phyloP scores from a whole-genome alignment of 2,888 invertebrate genomes.

The Phengaris arion region DNA sequence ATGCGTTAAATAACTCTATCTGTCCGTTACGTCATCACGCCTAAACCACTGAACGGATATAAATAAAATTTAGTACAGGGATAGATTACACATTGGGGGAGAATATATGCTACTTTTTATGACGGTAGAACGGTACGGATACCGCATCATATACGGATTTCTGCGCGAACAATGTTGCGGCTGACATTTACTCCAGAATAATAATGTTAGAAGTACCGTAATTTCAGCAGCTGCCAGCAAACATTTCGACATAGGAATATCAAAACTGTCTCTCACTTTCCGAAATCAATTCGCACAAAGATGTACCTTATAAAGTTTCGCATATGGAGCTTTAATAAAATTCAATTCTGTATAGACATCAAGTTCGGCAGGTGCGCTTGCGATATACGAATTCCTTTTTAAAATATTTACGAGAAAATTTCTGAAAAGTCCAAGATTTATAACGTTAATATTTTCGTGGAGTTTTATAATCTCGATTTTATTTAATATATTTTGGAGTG shows the following conservation, averaged over 20 bases:
- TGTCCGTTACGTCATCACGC: too few species aligned
- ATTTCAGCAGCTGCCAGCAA: background rate
- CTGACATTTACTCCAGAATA: too few species aligned
- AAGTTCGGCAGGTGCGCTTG: conserved; percentile 22
- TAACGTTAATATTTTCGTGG: background rate
- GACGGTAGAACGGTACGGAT: too few species aligned
- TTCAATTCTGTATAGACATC: conserved; percentile 29
- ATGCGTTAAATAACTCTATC: too few species aligned
- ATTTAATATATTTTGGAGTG: background rate
- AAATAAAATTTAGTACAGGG: too few species aligned
- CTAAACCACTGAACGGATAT: too few species aligned
- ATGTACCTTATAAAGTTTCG: conserved; percentile 24
- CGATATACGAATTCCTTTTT: conserved; percentile 21
- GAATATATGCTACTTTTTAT: too few species aligned
- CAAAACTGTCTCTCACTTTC: background rate
- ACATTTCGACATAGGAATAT: background rate
- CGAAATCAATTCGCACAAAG: background rate
- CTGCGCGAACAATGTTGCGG: too few species aligned
- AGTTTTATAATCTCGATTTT: background rate
- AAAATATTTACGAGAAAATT: conserved; percentile 10
- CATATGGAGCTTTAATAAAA: conserved; percentile 31
- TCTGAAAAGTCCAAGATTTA: background rate
- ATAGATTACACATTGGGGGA: too few species aligned
- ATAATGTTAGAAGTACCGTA: too few species aligned
- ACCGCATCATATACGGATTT: too few species aligned